Percentiles rank a stretch among this genome's conserved stretches.
phyloP scores from a whole-genome alignment of 2,888 invertebrate genomes.

The Ennomos erosarius region DNA sequence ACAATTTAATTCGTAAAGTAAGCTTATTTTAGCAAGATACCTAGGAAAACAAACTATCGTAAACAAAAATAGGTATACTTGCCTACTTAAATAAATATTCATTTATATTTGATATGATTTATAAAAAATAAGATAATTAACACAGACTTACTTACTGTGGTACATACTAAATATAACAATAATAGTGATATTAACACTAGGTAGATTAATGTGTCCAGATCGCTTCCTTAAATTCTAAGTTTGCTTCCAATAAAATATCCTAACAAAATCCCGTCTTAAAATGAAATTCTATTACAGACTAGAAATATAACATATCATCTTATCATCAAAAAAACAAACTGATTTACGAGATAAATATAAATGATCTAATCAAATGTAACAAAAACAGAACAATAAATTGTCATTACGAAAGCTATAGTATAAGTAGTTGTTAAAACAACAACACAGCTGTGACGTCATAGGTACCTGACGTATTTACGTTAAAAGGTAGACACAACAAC shows the following conservation, averaged over 20 bases:
- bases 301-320: constrained; percentile 16
- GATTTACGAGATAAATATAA: background rate
- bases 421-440: too few species aligned
- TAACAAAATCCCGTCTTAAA: constrained; percentile 5
- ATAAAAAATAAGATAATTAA: constrained; percentile 3
- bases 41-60: background rate
- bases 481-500: too few species aligned
- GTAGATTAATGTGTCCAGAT: constrained; percentile 33
- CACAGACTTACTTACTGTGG: constrained; percentile 1
- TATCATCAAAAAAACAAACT: background rate
- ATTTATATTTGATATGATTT: constrained; percentile 6
- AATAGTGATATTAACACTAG: constrained; percentile 1
- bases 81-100: background rate
- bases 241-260: constrained; percentile 25
- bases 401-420: too few species aligned
- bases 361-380: constrained; percentile 2
- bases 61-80: constrained; percentile 1
- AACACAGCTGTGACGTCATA: too few species aligned
- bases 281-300: constrained; percentile 33
- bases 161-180: constrained; percentile 1
- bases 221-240: constrained; percentile 22
- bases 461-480: too few species aligned
- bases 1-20: constrained; percentile 6
- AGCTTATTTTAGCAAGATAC: too few species aligned
- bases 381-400: constrained; percentile 1